These are phyloP conservation scores for Colostygia pectinataria DNA, from an alignment of 2,888 invertebrate genomes.

Conservation along the genomic window DNA sequence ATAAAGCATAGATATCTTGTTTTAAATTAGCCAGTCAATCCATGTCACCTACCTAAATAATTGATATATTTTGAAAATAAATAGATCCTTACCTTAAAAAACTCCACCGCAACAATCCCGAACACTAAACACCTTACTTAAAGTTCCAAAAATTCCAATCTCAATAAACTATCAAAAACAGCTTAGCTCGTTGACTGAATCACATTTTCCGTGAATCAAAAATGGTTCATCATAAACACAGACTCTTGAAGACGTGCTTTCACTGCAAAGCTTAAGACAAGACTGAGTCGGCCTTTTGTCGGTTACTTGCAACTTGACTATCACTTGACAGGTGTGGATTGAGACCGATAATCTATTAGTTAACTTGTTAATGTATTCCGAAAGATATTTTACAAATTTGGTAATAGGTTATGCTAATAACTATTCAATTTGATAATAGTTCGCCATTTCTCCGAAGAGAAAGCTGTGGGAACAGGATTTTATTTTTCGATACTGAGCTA, in stretches of 20 bases:
- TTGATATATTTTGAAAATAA: neutral
- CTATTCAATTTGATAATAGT: conserved; percentile 16
- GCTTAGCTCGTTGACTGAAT: conserved; percentile 66
- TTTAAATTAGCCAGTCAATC: too few relatives aligned
- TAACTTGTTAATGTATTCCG: conserved; percentile 18
- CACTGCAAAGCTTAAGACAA: conserved; percentile 26
- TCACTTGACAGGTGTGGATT: conserved; percentile 46
- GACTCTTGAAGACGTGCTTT: conserved; percentile 33
- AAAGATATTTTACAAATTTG: conserved; percentile 16
- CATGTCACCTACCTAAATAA: too few relatives aligned
- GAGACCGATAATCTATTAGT: conserved; percentile 10
- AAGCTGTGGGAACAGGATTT: conserved; percentile 13
- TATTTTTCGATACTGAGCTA: neutral
- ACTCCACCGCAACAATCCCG: conserved; percentile 47
- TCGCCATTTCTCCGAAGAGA: conserved; percentile 22
- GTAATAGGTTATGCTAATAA: conserved; percentile 21
- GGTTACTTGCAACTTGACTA: conserved; percentile 41
- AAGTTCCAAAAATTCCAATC: conserved; percentile 39
- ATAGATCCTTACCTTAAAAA: conserved; percentile 46
- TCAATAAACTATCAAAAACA: conserved; percentile 39
- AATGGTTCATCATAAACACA: conserved; percentile 68
- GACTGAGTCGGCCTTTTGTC: conserved; percentile 28
- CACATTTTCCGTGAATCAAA: conserved; percentile 76
- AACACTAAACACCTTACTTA: conserved; percentile 44
- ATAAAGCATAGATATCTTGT: too few relatives aligned